Conservation (phyloP, 1,140 invertebrate genomes). For the Drosophila tsacasi region DNA sequence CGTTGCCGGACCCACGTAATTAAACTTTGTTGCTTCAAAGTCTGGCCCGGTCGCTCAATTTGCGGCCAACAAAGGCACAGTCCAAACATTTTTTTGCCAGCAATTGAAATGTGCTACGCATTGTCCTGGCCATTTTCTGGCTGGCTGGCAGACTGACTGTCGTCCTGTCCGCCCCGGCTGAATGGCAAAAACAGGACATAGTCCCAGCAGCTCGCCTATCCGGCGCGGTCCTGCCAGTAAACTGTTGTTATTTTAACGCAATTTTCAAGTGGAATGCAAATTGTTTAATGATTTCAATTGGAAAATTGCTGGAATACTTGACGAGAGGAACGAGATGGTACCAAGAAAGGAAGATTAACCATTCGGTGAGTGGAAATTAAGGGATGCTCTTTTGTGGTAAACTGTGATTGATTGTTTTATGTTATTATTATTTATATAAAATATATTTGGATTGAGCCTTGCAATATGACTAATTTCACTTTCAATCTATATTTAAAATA, state of each 20-base stretch:
- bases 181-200: slow-evolving; percentile 62
- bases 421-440: not conserved
- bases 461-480: not conserved
- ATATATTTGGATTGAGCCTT: not conserved
- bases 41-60: slow-evolving; percentile 72
- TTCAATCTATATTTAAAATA: not conserved
- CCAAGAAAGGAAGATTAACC: slow-evolving; percentile 54
- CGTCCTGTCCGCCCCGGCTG: slow-evolving; percentile 10
- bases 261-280: slow-evolving; percentile 85
- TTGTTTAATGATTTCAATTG: slow-evolving; percentile 85
- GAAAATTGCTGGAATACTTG: slow-evolving; percentile 84
- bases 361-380: not conserved
- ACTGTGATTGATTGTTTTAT: not conserved
- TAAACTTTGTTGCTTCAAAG: slow-evolving; percentile 82
- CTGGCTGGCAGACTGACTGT: slow-evolving; percentile 14
- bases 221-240: slow-evolving; percentile 64
- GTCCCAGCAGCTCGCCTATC: slow-evolving; percentile 26
- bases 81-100: slow-evolving; percentile 72
- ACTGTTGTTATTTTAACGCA: slow-evolving; percentile 84
- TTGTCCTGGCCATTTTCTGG: slow-evolving; percentile 45
- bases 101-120: slow-evolving; percentile 78
- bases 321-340: slow-evolving; percentile 57
- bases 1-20: slow-evolving; percentile 59
- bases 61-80: slow-evolving; percentile 76
- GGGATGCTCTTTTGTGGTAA: slow-evolving; percentile 5